Evolutionary conservation across 2,113 vertebrate genomes (phyloP).

Genomic region (Heterotilapia buettikoferi): DNA sequence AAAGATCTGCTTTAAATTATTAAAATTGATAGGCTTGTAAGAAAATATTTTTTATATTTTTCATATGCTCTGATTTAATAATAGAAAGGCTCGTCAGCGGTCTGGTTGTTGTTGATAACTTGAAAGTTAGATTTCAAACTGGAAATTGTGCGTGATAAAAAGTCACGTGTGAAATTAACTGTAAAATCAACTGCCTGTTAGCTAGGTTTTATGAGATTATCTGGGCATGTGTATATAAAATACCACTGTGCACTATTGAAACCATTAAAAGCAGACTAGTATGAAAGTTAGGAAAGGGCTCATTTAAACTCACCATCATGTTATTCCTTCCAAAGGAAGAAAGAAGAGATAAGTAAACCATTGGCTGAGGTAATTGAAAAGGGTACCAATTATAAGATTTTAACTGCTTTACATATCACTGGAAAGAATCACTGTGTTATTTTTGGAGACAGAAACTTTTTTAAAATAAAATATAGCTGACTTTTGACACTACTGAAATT

Average conservation of each 20-base stretch:
- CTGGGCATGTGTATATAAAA: slow-evolving; percentile 57
- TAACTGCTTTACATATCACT: background rate
- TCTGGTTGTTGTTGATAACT: background rate
- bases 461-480: background rate
- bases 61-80: background rate
- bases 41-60: background rate
- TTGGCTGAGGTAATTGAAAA: slow-evolving; percentile 54
- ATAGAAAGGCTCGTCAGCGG: background rate
- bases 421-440: background rate
- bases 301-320: background rate
- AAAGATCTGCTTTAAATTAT: background rate
- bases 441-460: background rate
- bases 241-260: background rate
- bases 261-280: background rate
- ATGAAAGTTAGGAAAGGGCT: background rate
- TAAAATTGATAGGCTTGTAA: background rate
- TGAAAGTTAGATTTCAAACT: background rate
- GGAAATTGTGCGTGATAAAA: background rate
- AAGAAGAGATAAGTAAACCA: slow-evolving; percentile 24
- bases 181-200: slow-evolving; percentile 6
- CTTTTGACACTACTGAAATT: background rate
- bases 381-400: slow-evolving; percentile 5
- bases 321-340: background rate
- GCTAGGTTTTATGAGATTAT: slow-evolving; percentile 69
- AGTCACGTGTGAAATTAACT: background rate